A percentile compares a stretch with the other conserved stretches of the same genome.
Evolutionary conservation across 2,797 vertebrate species (phyloP).

Genomic region (Hemitrygon akajei): DNA sequence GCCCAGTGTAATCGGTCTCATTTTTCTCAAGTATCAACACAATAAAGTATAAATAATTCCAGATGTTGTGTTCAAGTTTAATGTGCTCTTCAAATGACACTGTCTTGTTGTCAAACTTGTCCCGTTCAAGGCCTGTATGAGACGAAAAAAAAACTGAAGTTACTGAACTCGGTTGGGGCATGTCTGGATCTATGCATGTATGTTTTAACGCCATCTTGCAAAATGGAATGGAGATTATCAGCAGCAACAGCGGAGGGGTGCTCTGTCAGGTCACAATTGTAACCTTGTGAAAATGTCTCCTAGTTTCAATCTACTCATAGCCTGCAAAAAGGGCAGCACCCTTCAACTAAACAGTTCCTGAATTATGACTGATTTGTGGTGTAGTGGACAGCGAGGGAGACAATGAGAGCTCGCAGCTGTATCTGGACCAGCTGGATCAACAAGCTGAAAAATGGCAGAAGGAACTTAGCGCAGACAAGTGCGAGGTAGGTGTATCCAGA

Average conservation of each 20-base stretch:
- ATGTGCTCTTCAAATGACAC: constrained; percentile 96
- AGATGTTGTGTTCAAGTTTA: constrained; percentile 93
- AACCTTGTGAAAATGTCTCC: background rate
- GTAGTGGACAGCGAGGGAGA: too few species aligned
- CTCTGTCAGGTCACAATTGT: background rate
- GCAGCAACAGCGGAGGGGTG: background rate
- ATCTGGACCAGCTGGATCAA: too few species aligned
- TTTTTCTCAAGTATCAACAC: constrained; percentile 89
- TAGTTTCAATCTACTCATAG: background rate
- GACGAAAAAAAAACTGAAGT: constrained; percentile 25
- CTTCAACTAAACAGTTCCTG: too few species aligned
- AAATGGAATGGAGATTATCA: background rate
- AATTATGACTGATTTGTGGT: too few species aligned
- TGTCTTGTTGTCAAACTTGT: constrained; percentile 97
- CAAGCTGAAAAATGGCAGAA: too few species aligned
- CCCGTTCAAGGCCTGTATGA: constrained; percentile 78
- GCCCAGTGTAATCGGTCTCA: constrained; percentile 91
- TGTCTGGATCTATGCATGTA: background rate
- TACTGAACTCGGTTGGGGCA: background rate
- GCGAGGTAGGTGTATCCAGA: too few species aligned
- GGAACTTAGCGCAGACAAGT: too few species aligned
- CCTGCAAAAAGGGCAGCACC: background rate
- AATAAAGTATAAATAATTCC: constrained; percentile 97
- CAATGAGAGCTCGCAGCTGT: too few species aligned
- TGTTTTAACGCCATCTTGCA: background rate